Conservation (phyloP, 1,140 invertebrate genomes). For the Brachionus manjavacas region DNA sequence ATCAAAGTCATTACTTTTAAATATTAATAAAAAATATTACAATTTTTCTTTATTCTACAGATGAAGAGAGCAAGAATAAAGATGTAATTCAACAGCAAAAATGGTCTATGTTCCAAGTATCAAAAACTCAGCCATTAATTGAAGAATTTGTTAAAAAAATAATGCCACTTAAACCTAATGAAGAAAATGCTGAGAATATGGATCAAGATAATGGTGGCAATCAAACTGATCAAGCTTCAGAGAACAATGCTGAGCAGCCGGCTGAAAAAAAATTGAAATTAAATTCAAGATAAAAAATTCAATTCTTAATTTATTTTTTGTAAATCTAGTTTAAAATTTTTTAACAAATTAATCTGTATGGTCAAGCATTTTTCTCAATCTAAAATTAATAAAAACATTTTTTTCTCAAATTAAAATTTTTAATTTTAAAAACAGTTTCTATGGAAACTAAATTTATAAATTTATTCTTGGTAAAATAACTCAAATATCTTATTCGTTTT, state of each 20-base stretch:
- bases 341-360: not conserved
- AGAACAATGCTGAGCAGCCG: not conserved
- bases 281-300: not conserved
- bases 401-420: not conserved
- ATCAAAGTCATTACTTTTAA: slow-evolving; percentile 6
- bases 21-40: not conserved
- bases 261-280: slow-evolving; percentile 39
- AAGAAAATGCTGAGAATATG: slow-evolving; percentile 21
- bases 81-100: slow-evolving; percentile 16
- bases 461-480: not conserved
- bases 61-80: slow-evolving; percentile 37
- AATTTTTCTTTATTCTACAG: not conserved
- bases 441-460: not conserved
- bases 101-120: not conserved
- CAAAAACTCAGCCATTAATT: not conserved
- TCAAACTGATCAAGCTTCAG: not conserved
- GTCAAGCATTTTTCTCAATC: not conserved
- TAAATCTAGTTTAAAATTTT: not conserved
- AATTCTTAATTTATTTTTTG: not conserved
- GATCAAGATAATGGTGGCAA: slow-evolving; percentile 1
- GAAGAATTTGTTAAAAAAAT: slow-evolving; percentile 5
- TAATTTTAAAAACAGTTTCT: not conserved
- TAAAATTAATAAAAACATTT: not conserved
- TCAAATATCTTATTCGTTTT: not conserved
- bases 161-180: not conserved